Percentiles rank a stretch among this genome's conserved stretches.
phyloP scores from a whole-genome alignment of 2,113 vertebrate species.

The Misgurnus mizolepis region DNA sequence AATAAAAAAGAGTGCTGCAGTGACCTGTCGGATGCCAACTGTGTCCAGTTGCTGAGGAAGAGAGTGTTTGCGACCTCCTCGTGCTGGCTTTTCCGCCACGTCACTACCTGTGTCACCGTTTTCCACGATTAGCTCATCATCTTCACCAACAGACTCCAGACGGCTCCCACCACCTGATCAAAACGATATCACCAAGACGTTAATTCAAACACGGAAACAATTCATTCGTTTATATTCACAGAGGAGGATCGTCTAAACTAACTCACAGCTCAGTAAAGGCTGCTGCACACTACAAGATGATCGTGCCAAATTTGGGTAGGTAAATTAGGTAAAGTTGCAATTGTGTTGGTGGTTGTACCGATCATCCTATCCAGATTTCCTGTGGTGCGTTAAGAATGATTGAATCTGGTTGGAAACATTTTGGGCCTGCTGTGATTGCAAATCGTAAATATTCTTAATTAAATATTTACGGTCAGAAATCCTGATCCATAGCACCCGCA shows the following conservation, averaged over 20 bases:
- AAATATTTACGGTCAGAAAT: no score
- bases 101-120: slow-evolving; percentile 75
- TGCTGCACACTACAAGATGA: no score
- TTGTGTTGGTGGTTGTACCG: no score
- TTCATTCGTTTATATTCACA: neutral
- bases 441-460: no score
- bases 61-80: slow-evolving; percentile 88
- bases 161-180: slow-evolving; percentile 80
- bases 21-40: slow-evolving; percentile 82
- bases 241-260: neutral
- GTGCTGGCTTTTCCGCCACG: slow-evolving; percentile 76
- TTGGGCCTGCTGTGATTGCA: no score
- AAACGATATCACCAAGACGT: neutral
- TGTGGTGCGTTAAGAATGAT: no score
- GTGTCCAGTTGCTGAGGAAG: slow-evolving; percentile 90
- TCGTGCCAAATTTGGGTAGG: no score
- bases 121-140: slow-evolving; percentile 88
- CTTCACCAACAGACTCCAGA: slow-evolving; percentile 92
- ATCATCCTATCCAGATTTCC: no score
- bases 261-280: neutral
- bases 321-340: no score
- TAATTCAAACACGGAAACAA: neutral
- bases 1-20: slow-evolving; percentile 23
- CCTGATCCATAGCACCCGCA: no score
- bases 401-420: no score